phyloP scores from a whole-genome alignment of 2,888 invertebrate genomes.

The Nesidiocoris tenuis region DNA sequence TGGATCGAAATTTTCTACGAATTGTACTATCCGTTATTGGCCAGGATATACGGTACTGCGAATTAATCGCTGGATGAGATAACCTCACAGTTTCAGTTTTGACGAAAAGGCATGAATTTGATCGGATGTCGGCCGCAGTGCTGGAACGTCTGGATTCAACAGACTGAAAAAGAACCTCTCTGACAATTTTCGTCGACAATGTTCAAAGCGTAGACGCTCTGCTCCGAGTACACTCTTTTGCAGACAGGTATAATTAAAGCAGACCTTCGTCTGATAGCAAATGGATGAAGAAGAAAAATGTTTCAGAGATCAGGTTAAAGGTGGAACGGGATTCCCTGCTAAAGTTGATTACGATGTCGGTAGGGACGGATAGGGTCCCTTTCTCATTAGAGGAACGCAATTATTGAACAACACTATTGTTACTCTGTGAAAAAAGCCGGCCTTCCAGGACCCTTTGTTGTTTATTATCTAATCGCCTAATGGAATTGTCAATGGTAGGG shows the following conservation, averaged over 20 bases:
- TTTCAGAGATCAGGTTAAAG: neutral
- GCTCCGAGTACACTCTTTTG: too few species aligned
- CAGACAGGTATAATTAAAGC: neutral
- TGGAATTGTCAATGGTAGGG: neutral
- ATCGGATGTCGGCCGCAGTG: too few species aligned
- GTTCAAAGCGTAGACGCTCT: neutral
- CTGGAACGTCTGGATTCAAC: neutral
- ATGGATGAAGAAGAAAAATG: neutral
- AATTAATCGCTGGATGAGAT: too few species aligned
- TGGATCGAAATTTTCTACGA: too few species aligned
- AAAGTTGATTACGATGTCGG: neutral
- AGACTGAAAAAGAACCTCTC: neutral
- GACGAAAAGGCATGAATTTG: too few species aligned
- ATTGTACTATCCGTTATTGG: too few species aligned
- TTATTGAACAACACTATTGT: neutral
- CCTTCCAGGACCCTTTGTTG: neutral
- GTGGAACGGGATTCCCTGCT: neutral
- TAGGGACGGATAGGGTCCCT: neutral
- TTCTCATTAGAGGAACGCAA: neutral
- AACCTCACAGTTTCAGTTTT: too few species aligned
- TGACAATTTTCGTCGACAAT: neutral
- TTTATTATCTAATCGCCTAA: neutral
- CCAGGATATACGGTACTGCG: too few species aligned
- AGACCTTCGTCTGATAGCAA: neutral
- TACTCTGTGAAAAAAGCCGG: neutral